Evolutionary conservation across 2,113 vertebrate species (phyloP).

Genomic region (Lichenostomus cassidix): DNA sequence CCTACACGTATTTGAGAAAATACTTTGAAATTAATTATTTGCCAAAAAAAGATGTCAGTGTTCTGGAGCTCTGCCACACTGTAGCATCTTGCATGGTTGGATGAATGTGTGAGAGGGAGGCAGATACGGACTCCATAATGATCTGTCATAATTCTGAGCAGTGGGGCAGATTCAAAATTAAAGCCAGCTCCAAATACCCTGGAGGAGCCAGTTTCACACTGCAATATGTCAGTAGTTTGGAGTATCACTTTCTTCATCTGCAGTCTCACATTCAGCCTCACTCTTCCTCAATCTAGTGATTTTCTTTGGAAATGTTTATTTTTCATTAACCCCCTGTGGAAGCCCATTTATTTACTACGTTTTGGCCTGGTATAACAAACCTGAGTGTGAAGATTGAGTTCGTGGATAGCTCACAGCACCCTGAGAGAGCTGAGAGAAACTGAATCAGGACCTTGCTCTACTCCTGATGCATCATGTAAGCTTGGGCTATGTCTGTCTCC

Average conservation of each 20-base stretch:
- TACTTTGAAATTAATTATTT: conserved; percentile 61
- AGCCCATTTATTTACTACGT: background rate
- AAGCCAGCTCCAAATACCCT: background rate
- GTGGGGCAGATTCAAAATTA: background rate
- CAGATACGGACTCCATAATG: background rate
- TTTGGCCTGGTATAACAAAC: background rate
- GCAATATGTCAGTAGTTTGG: background rate
- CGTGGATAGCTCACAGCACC: background rate
- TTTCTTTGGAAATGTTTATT: background rate
- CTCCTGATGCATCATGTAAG: background rate
- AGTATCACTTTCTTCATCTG: background rate
- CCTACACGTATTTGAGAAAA: conserved; percentile 54
- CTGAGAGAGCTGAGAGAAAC: background rate
- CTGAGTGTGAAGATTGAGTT: background rate
- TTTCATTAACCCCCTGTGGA: background rate
- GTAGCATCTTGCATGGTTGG: conserved; percentile 39
- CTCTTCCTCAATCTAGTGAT: background rate
- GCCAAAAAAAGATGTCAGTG: conserved; percentile 67
- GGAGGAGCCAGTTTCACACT: background rate
- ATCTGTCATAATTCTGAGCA: conserved; percentile 12
- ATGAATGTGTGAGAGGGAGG: conserved; percentile 34
- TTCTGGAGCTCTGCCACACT: conserved; percentile 17
- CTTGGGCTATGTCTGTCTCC: background rate
- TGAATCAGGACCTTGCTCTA: background rate
- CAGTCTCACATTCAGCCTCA: background rate